Evolutionary conservation across 2,888 invertebrate species (phyloP), one percentile per base, ranked within the genome.

Genomic region (Tuberolachnus salignus): DNA sequence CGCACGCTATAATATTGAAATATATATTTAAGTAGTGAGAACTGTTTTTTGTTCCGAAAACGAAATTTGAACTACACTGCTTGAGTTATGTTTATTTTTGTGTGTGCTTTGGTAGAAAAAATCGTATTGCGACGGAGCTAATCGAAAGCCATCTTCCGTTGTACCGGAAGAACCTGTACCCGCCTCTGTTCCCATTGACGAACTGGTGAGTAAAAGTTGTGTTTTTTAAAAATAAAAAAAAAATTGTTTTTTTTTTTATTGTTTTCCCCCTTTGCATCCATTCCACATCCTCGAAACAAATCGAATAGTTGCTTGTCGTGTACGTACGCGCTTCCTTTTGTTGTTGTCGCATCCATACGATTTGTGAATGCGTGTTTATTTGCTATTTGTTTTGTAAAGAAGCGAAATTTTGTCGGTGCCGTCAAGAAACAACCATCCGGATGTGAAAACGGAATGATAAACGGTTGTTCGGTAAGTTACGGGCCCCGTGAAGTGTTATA

Each of bases 151-250:
- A 75, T 80, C 80, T 14, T 81, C 80, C 49, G 81, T 80, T 63
- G 80, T 82, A 34, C 71, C 81, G 46, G 84, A 84, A 81, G 84
- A 84, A 64, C 84, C 86, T 80, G 87, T 87, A 82, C 86, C 86
- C 74, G 86, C 87, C 80, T 86, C 87, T 80, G 85, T 87, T 80
- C 87, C 87, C 81, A 87, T 87, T 84, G 86, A 86, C 84, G 86
- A 87, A 83, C 84, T 87, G 85, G 87, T 87, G 84, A 86, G 87
- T 85, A 81, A 42, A 34, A 34, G 34, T 6, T n/a, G n/a, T n/a
- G n/a, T n/a, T n/a, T n/a, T n/a, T n/a, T n/a, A n/a, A n/a, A n/a
- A n/a, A n/a, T n/a, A n/a, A n/a, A n/a, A n/a, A n/a, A n/a, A n/a
- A n/a, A n/a, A n/a, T n/a, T n/a, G n/a, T n/a, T n/a, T n/a, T 64